A percentile compares a stretch with the other conserved stretches of the same genome.
Evolutionary conservation across 2,888 invertebrate species (phyloP).

Genomic region (Xylocampa areola): DNA sequence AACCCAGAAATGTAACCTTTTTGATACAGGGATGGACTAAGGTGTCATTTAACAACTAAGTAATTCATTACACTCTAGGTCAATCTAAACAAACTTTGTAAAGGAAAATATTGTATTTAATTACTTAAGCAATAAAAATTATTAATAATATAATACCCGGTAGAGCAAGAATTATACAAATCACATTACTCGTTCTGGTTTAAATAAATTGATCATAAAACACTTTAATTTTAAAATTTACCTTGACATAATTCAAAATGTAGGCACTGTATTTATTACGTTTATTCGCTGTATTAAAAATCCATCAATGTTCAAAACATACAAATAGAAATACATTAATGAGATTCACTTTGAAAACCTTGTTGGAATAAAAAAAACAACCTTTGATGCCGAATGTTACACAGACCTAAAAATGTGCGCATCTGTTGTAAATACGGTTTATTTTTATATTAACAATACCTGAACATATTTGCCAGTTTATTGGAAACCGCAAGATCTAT

Average conservation of each 20-base stretch:
- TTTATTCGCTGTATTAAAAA: neutral
- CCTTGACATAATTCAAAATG: constrained; percentile 10
- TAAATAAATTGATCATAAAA: constrained; percentile 8
- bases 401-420: no score
- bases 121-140: neutral
- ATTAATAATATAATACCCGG: neutral
- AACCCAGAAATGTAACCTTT: neutral
- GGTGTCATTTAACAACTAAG: neutral
- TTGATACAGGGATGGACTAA: neutral
- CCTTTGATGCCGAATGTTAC: no score
- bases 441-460: no score
- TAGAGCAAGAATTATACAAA: neutral
- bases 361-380: no score
- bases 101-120: neutral
- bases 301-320: no score
- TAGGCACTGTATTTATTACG: neutral
- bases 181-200: neutral
- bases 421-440: no score
- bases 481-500: no score
- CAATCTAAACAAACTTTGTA: neutral
- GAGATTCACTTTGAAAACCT: no score
- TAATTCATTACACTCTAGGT: neutral
- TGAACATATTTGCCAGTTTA: no score
- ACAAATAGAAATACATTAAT: no score
- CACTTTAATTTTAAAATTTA: constrained; percentile 6